Evolutionary conservation across 2,888 invertebrate genomes (phyloP), one percentile per base, ranked within the genome.

Genomic region (Stenotaenia linearis): DNA sequence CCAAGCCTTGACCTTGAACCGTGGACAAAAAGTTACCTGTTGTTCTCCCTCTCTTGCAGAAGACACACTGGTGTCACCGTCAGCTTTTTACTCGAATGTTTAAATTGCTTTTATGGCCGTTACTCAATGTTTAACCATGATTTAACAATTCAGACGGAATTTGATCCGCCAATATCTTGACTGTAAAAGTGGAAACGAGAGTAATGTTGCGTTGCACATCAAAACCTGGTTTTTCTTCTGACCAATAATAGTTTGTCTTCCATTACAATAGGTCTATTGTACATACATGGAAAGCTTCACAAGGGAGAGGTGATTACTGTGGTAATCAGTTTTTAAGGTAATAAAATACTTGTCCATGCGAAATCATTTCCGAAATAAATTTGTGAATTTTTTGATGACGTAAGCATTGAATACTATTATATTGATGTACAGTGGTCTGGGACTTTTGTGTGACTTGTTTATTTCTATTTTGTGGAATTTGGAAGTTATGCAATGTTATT

Each of bases 1-100:
- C 28, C 69, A 69, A 69, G 69, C 25, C 69, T 28, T 69, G 69
- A 23, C 69, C 69, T 69, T 69, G 69, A 69, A 69, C 69, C n/a
- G 69, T 28, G 28, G 69, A 23, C 69, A 69, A 69, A 69, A 69
- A 69, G 12, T 69, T 28, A 28, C 12, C 50, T n/a, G 25, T 28
- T 69, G 6, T n/a, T 28, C 25, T 4, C 25, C 15, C 1, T 9
- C 10, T 61, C 28, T n/a, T n/a, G n/a, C n/a, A 28, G 25, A 28
- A 69, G 69, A 69, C 69, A 28, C 69, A 9, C 69, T 69, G 69
- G 69, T 28, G 69, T 25, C 69, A 69, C n/a, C 28, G 28, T 28
- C 25, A 28, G 69, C 69, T 28, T 0, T 25, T 25, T 15, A 12
- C 25, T 25, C 28, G 12, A 9, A 10, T 69, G 28, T 28, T n/a